A percentile compares a stretch with the other conserved stretches of the same genome.
Conservation (phyloP, 1,140 invertebrate species). For the Calosoma granatense region DNA sequence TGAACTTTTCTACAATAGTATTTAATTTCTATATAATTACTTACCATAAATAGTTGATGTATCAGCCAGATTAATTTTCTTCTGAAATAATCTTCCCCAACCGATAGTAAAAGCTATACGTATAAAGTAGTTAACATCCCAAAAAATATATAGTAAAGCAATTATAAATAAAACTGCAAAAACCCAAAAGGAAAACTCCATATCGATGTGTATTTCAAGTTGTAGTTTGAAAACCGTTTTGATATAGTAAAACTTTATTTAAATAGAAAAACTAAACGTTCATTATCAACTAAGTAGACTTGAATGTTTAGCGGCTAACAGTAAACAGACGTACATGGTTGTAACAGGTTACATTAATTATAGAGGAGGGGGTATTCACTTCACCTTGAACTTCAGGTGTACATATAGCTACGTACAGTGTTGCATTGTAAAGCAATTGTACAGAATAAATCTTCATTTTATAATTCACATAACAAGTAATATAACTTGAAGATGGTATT, state of each 20-base stretch:
- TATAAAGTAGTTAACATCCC: conserved; percentile 70
- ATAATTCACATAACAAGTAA: too few species aligned
- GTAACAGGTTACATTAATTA: neutral
- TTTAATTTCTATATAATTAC: too few species aligned
- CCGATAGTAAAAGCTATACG: conserved; percentile 51
- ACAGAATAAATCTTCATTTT: too few species aligned
- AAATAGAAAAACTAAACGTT: neutral
- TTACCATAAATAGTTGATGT: conserved; percentile 60
- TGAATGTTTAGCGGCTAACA: neutral
- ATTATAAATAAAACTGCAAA: conserved; percentile 14
- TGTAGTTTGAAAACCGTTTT: conserved; percentile 8
- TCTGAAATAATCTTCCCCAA: conserved; percentile 52
- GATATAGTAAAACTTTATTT: neutral
- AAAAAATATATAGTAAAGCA: conserved; percentile 56
- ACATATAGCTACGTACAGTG: too few species aligned
- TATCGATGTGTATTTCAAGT: conserved; percentile 15
- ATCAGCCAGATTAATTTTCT: conserved; percentile 56
- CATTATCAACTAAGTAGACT: neutral
- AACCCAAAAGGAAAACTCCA: conserved; percentile 11
- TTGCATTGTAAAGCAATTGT: too few species aligned
- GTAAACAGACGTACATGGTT: neutral
- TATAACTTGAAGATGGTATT: too few species aligned
- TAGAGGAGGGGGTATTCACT: neutral
- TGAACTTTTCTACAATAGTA: too few species aligned
- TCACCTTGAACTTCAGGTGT: neutral